Evolutionary conservation across 2,888 invertebrate genomes (phyloP), one percentile per base, ranked within the genome.

Genomic region (Bembecia ichneumoniformis): DNA sequence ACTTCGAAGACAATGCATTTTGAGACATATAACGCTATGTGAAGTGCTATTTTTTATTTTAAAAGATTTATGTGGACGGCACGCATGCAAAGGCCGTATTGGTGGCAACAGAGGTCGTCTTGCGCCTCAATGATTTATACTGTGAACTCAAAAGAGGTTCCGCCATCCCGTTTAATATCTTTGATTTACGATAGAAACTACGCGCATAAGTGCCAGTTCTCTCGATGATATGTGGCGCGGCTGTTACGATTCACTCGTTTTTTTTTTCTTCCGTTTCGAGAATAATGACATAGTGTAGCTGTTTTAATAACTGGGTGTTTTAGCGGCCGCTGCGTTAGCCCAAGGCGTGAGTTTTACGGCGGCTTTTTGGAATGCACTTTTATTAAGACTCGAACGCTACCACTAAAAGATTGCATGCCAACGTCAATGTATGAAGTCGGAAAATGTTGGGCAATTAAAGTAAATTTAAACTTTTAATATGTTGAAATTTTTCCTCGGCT

Each of bases 181-280:
- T 84, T 87, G 87, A 87, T 87, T 87, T 87, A 87, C 82, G 86
- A 82, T 81, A 82, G 83, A 82, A 82, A 82, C 82, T 82, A 81
- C 79, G 71, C 74, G 76, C 73, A 76, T 83, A 84, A 83, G 78
- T 80, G 79, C 83, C 81, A 81, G 80, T 77, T 79, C 73, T 68
- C 64, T 56, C 74, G 76, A 80, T 84, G 84, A 86, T 84, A 83
- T 84, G 86, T 82, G 67, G 82, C 77, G 71, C 68, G 75, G 64
- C 71, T 77, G 80, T 77, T 77, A 82, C 80, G 71, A 78, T 79
- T 81, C 77, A 76, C 75, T 77, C 66, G 62, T 75, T 74, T 80
- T 77, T 16, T 52, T 28, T n/a, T n/a, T n/a, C 63, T 65, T 82
- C 80, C 77, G 72, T 80, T 77, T 74, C 66, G 65, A 74, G 68